Conservation (phyloP, 2,113 vertebrate species). For the Bolborhynchus lineola region DNA sequence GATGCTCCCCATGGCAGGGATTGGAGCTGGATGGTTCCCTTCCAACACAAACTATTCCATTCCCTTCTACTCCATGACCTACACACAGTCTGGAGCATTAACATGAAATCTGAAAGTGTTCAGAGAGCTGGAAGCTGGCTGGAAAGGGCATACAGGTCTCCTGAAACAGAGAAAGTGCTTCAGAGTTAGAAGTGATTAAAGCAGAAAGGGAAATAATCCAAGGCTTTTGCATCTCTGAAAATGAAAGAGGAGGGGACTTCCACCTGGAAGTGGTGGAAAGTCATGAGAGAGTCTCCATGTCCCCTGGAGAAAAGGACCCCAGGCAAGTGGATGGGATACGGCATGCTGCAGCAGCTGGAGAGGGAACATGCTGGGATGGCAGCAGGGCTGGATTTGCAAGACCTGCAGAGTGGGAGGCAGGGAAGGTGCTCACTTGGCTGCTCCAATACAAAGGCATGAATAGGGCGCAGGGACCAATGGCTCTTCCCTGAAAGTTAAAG, state of each 20-base stretch:
- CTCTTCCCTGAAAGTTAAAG: background rate
- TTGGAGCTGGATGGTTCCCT: background rate
- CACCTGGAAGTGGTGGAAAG: background rate
- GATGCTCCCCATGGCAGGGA: background rate
- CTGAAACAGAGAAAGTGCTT: background rate
- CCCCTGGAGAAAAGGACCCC: background rate
- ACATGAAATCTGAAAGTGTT: background rate
- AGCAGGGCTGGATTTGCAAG: background rate
- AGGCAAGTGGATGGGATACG: background rate
- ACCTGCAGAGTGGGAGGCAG: background rate
- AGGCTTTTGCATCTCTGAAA: background rate
- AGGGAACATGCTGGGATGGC: accelerated
- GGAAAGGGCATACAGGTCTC: background rate
- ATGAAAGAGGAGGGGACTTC: background rate
- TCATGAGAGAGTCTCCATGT: background rate
- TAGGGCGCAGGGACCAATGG: background rate
- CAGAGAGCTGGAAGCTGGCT: background rate
- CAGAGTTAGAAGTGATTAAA: background rate
- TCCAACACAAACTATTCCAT: background rate
- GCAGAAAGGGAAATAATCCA: background rate
- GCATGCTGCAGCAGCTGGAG: background rate
- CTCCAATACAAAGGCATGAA: accelerated
- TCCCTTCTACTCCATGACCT: background rate
- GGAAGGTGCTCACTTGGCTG: background rate
- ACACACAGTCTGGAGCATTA: accelerated